Percentiles rank a stretch among this genome's conserved stretches.
phyloP scores from a whole-genome alignment of 2,113 vertebrate species.

The Patagioenas fasciata region DNA sequence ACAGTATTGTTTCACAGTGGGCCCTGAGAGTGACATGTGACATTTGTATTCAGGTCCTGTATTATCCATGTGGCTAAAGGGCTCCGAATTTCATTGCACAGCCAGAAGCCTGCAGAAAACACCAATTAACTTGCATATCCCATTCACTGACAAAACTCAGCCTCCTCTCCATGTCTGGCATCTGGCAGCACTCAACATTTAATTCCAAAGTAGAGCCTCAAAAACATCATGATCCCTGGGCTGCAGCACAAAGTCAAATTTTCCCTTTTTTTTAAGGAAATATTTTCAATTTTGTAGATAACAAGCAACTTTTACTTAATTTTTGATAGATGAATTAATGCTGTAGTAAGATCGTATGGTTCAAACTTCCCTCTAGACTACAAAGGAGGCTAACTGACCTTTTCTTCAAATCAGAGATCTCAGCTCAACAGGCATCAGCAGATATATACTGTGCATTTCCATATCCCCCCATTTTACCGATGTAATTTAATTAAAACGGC shows the following conservation, averaged over 20 bases:
- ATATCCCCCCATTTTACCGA: background rate
- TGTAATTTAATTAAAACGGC: background rate
- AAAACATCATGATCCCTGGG: constrained; percentile 44
- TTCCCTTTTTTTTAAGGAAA: constrained; percentile 21
- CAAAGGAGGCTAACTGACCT: background rate
- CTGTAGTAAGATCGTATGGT: background rate
- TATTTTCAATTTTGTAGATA: constrained; percentile 9
- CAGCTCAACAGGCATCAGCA: background rate
- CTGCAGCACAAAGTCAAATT: constrained; percentile 39
- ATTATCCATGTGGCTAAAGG: constrained; percentile 80
- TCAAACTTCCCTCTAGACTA: background rate
- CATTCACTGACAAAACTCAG: constrained; percentile 78
- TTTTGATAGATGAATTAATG: constrained; percentile 39
- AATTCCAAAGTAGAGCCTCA: constrained; percentile 70
- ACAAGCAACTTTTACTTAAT: constrained; percentile 52
- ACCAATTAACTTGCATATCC: constrained; percentile 82
- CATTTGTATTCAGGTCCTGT: constrained; percentile 81
- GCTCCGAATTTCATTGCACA: constrained; percentile 84
- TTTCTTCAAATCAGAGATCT: background rate
- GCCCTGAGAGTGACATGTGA: constrained; percentile 76
- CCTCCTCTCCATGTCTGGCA: constrained; percentile 72
- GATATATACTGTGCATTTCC: background rate
- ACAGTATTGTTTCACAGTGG: constrained; percentile 74
- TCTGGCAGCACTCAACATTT: constrained; percentile 72
- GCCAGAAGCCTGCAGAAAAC: constrained; percentile 80